Base-by-base conservation (phyloP, 1,140 invertebrate genomes). In the Agrypnia vestita region DNA sequence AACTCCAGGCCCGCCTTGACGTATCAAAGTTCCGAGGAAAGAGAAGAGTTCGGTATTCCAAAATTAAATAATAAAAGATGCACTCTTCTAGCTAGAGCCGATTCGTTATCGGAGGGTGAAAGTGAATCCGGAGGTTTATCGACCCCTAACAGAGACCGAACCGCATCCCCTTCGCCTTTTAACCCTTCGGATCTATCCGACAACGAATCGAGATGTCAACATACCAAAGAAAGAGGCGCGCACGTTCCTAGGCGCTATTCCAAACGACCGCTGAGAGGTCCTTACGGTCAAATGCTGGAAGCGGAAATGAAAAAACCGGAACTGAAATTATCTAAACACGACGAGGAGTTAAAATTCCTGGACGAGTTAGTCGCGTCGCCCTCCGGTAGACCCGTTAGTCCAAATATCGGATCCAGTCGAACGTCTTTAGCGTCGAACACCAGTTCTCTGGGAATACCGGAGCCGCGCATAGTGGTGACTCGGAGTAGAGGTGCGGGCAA, bases 271-370 rank as follows among this genome's bases (percentile, higher is more conserved):
- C 86, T 96, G 0, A 89, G 95, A 17, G 95, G 95, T 7, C 95
- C 95, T 4, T 96, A 95, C 84, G 94, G 94, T 0, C 94, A 95
- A 85, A 95, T 96, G 94, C 88, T 96, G 12, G 95, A 96, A 85
- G 94, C 93, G 3, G 93, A 94, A 86, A 94, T 94, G 93, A 94
- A 93, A 64, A 94, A 94, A 85, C 91, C 92, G 0, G 91, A 92
- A 82, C 86, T 85, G 19, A 85, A 87, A 46, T 82, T 86, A 59
- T 85, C 79, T 13, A 79, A 81, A 59, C 79, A 83, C 46, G 79
- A 83, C 25, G 82, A 83, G 47, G 82, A 83, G 44, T 59, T 81
- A 8, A 81, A 85, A 64, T 83, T 83, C 62, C 47, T 80, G 11
- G 79, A 80, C 53, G 79, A 81, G 17, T 46, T 81, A 47, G 79